Evolutionary conservation across 2,797 vertebrate species (phyloP).

Genomic region (Labeo calbasu): DNA sequence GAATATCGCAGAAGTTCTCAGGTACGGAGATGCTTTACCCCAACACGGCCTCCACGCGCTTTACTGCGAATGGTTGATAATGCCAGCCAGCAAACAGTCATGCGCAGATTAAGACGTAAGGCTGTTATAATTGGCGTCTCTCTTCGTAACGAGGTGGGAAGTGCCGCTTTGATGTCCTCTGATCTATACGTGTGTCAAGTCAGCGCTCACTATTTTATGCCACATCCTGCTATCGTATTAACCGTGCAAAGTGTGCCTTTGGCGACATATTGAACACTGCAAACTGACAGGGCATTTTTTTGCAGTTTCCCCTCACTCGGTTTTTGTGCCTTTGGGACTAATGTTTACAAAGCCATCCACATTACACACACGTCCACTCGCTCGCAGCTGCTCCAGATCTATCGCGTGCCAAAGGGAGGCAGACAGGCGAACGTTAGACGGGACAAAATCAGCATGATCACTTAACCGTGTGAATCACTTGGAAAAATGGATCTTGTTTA

Average conservation of each 20-base stretch:
- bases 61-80: constrained; percentile 30
- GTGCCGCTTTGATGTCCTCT: constrained; percentile 47
- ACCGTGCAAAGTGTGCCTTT: constrained; percentile 7
- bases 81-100: constrained; percentile 38
- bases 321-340: constrained; percentile 7
- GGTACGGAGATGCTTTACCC: constrained; percentile 22
- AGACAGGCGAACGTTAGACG: not conserved
- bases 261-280: constrained; percentile 10
- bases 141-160: constrained; percentile 45
- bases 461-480: constrained; percentile 2
- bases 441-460: constrained; percentile 16
- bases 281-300: not conserved
- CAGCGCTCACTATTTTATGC: not conserved
- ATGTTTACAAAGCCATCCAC: constrained; percentile 19
- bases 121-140: constrained; percentile 54
- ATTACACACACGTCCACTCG: constrained; percentile 17
- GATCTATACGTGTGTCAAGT: constrained; percentile 22
- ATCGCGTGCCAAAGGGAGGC: not conserved
- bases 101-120: constrained; percentile 48
- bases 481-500: constrained; percentile 3
- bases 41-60: constrained; percentile 2
- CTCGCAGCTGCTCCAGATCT: not conserved
- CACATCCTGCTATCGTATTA: constrained; percentile 9
- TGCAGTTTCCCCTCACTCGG: not conserved
- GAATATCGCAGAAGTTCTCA: constrained; percentile 35